Conservation (phyloP, 2,888 invertebrate species). For the Nycteola revayana region DNA sequence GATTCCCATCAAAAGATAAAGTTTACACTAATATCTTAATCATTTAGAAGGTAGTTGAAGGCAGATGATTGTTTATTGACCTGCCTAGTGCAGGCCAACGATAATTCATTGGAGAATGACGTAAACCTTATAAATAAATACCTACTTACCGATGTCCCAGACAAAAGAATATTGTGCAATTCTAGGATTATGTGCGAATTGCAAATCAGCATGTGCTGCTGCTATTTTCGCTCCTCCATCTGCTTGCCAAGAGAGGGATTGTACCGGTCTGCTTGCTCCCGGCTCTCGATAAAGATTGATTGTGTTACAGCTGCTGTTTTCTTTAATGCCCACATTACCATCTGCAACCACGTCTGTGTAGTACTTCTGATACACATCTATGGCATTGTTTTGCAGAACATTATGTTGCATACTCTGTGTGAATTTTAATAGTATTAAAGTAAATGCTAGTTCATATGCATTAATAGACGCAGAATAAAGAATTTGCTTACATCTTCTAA, state of each 20-base stretch:
- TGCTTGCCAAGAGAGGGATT: slow-evolving; percentile 92
- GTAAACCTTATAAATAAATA: too few relatives aligned
- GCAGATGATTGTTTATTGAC: too few relatives aligned
- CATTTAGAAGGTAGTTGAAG: too few relatives aligned
- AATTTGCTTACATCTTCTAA: slow-evolving; percentile 51
- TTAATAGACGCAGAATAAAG: too few relatives aligned
- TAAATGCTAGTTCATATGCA: too few relatives aligned
- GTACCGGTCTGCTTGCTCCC: slow-evolving; percentile 85
- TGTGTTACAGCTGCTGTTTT: slow-evolving; percentile 86
- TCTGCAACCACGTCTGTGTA: slow-evolving; percentile 87
- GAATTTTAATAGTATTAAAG: background rate
- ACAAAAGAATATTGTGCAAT: too few relatives aligned
- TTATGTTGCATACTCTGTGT: slow-evolving; percentile 90
- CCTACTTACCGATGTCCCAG: too few relatives aligned
- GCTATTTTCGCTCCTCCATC: slow-evolving; percentile 91
- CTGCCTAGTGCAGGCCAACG: too few relatives aligned
- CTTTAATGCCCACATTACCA: slow-evolving; percentile 74
- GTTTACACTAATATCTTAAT: too few relatives aligned
- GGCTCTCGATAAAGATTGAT: slow-evolving; percentile 92
- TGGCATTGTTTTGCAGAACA: slow-evolving; percentile 94
- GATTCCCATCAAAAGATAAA: too few relatives aligned
- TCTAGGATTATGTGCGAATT: too few relatives aligned
- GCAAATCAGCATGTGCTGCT: slow-evolving; percentile 87
- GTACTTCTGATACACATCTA: slow-evolving; percentile 95
- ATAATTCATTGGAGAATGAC: too few relatives aligned